Conservation (phyloP, 2,113 vertebrate genomes). For the Cyanistes caeruleus region DNA sequence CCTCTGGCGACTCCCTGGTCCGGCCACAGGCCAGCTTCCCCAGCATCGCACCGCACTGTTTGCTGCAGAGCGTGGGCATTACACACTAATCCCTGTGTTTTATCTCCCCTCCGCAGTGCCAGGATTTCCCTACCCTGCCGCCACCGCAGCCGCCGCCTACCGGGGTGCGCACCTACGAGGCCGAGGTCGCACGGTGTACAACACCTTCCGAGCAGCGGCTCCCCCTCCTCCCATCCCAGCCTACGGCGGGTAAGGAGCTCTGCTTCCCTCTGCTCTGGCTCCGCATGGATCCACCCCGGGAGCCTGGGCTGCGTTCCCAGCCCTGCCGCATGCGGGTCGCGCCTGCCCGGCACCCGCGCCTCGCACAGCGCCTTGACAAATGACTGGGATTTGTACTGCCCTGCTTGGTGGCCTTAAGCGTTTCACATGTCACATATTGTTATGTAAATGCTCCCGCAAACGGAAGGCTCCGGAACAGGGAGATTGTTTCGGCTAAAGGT, state of each 20-base stretch:
- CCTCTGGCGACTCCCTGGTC: not conserved
- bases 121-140: slow-evolving; percentile 93
- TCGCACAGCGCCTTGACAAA: slow-evolving; percentile 80
- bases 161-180: slow-evolving; percentile 93
- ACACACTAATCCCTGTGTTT: not conserved
- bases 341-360: slow-evolving; percentile 69
- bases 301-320: not conserved
- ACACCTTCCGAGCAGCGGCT: slow-evolving; percentile 91
- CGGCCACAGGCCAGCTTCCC: not conserved
- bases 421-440: slow-evolving; percentile 79
- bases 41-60: accelerated
- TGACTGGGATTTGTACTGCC: slow-evolving; percentile 83
- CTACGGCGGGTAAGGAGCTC: slow-evolving; percentile 90
- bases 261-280: not conserved
- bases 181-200: slow-evolving; percentile 92
- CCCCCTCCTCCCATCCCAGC: slow-evolving; percentile 93
- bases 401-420: slow-evolving; percentile 80
- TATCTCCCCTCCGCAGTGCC: slow-evolving; percentile 79
- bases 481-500: slow-evolving; percentile 68
- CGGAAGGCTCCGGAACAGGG: slow-evolving; percentile 70
- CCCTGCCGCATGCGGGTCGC: slow-evolving; percentile 60
- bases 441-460: slow-evolving; percentile 79
- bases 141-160: slow-evolving; percentile 90
- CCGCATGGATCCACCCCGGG: not conserved
- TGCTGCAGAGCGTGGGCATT: accelerated